These are phyloP conservation scores for Diabrotica undecimpunctata DNA, from an alignment of 1,140 invertebrate genomes.

Conservation along the genomic window DNA sequence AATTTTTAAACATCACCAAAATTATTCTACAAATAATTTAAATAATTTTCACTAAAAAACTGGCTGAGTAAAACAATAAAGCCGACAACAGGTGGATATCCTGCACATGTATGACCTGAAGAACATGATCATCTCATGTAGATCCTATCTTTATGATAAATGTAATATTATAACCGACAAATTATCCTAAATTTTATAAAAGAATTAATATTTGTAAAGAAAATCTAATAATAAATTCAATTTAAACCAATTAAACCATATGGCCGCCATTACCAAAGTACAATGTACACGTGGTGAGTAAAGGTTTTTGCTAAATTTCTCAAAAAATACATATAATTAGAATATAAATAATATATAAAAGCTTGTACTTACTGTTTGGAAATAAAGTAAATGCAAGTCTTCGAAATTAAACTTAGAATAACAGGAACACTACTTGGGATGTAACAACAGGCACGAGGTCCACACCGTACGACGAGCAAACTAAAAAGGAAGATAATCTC, in stretches of 20 bases:
- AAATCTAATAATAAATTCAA: not conserved
- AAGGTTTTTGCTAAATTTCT: slow-evolving; percentile 27
- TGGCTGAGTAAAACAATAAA: slow-evolving; percentile 10
- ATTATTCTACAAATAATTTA: too few species aligned
- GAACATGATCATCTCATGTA: not conserved
- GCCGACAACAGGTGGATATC: slow-evolving; percentile 18
- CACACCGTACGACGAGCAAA: slow-evolving; percentile 41
- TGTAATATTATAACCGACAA: not conserved
- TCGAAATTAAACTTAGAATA: slow-evolving; percentile 32
- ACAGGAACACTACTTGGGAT: slow-evolving; percentile 33
- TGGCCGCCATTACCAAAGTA: slow-evolving; percentile 42
- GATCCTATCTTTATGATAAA: not conserved
- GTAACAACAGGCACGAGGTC: slow-evolving; percentile 36
- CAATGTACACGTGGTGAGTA: slow-evolving; percentile 44
- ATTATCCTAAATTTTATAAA: not conserved
- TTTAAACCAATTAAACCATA: slow-evolving; percentile 38
- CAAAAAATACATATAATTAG: slow-evolving; percentile 15
- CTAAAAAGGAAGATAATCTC: slow-evolving; percentile 42
- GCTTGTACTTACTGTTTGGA: slow-evolving; percentile 39
- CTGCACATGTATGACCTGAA: slow-evolving; percentile 5
- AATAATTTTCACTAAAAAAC: not conserved
- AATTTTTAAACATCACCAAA: too few species aligned
- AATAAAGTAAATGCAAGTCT: slow-evolving; percentile 41
- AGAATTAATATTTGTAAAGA: not conserved
- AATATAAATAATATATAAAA: slow-evolving; percentile 18